Conservation (phyloP, 2,797 vertebrate genomes). For the Myotis daubentonii region DNA sequence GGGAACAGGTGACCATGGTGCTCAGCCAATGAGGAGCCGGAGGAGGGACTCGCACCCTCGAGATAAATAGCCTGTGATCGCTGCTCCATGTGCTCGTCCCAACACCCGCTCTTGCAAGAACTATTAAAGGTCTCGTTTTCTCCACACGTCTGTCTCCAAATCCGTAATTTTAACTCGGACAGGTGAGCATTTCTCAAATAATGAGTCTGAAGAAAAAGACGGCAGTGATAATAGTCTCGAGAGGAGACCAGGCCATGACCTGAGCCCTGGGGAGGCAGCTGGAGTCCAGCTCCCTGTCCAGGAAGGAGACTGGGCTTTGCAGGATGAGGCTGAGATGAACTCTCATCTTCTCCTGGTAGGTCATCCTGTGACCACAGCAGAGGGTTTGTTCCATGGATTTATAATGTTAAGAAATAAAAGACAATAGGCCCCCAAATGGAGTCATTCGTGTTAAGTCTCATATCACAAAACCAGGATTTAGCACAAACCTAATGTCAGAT, state of each 20-base stretch:
- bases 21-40: too few relatives aligned
- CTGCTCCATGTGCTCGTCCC: too few relatives aligned
- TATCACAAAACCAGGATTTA: background rate
- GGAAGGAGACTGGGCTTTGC: background rate
- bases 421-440: background rate
- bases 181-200: too few relatives aligned
- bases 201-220: background rate
- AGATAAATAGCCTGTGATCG: too few relatives aligned
- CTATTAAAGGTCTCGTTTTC: too few relatives aligned
- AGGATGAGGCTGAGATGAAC: background rate
- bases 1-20: too few relatives aligned
- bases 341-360: background rate
- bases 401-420: background rate
- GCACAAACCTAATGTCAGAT: background rate
- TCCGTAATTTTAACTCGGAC: too few relatives aligned
- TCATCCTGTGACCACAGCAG: background rate
- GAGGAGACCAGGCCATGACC: background rate
- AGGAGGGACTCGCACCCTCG: too few relatives aligned
- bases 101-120: too few relatives aligned
- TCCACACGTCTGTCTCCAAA: too few relatives aligned
- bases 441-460: background rate
- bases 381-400: background rate
- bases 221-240: background rate
- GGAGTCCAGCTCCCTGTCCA: background rate
- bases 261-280: background rate